These are phyloP conservation scores for Sycophaga agraensis DNA, from an alignment of 1,140 invertebrate genomes.

Conservation along the genomic window DNA sequence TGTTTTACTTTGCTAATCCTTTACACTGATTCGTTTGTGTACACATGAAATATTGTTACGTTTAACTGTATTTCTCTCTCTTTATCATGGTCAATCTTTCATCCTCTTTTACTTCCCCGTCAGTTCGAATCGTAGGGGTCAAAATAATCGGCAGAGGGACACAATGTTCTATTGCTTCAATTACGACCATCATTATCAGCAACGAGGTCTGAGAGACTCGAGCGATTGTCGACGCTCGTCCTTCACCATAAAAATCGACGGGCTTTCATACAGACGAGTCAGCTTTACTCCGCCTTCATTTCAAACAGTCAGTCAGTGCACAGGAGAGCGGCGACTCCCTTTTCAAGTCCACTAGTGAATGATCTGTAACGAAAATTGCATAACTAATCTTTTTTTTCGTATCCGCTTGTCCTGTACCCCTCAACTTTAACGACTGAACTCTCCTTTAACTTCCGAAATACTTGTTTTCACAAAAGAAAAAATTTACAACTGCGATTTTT, in stretches of 20 bases:
- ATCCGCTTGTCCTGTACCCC: neutral
- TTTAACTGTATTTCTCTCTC: no score
- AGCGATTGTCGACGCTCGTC: conserved; percentile 2
- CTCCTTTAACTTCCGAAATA: no score
- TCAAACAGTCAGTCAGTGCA: no score
- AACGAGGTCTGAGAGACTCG: no score
- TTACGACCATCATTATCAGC: conserved; percentile 24
- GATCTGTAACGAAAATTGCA: neutral
- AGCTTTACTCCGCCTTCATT: no score
- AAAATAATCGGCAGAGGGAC: conserved; percentile 18
- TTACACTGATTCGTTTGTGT: no score
- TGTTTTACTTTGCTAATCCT: no score
- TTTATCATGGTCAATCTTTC: no score
- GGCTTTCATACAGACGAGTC: neutral
- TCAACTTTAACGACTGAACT: no score
- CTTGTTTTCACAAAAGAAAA: no score
- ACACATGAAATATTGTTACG: no score
- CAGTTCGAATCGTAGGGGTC: conserved; percentile 5
- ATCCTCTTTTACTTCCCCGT: neutral
- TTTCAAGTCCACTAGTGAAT: neutral
- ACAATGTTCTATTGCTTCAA: conserved; percentile 31
- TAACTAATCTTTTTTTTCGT: neutral
- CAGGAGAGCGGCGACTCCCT: neutral
- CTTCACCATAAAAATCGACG: conserved; percentile 21
- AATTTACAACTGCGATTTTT: no score